Evolutionary conservation across 2,113 vertebrate species (phyloP).

Genomic region (Lanius ludovicianus): DNA sequence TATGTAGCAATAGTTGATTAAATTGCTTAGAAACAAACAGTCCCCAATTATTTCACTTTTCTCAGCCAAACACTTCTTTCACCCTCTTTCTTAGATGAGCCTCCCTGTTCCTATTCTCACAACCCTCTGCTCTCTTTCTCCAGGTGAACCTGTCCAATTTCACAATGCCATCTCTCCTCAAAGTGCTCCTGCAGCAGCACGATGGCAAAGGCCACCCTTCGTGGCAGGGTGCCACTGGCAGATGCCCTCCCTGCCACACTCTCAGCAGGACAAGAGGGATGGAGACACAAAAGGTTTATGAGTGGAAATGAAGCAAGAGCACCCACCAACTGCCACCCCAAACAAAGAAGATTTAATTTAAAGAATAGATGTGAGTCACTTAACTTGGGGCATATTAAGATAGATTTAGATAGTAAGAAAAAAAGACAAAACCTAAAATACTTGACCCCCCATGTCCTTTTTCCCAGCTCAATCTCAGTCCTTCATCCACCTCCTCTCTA

Average conservation of each 20-base stretch:
- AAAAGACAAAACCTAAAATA: background rate
- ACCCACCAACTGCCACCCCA: fast-evolving
- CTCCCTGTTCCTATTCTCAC: background rate
- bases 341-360: background rate
- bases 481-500: background rate
- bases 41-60: background rate
- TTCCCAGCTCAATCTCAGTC: background rate
- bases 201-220: fast-evolving
- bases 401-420: background rate
- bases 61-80: background rate
- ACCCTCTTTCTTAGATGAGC: background rate
- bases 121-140: background rate
- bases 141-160: fast-evolving
- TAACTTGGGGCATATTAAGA: background rate
- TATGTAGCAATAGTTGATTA: background rate
- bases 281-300: background rate
- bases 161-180: fast-evolving
- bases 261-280: background rate
- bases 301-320: background rate
- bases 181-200: background rate
- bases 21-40: background rate
- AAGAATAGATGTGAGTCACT: fast-evolving
- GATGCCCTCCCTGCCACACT: fast-evolving
- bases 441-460: fast-evolving
- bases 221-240: fast-evolving